Evolutionary conservation across 1,140 invertebrate genomes (phyloP).

Genomic region (Hesperophylax magnus): DNA sequence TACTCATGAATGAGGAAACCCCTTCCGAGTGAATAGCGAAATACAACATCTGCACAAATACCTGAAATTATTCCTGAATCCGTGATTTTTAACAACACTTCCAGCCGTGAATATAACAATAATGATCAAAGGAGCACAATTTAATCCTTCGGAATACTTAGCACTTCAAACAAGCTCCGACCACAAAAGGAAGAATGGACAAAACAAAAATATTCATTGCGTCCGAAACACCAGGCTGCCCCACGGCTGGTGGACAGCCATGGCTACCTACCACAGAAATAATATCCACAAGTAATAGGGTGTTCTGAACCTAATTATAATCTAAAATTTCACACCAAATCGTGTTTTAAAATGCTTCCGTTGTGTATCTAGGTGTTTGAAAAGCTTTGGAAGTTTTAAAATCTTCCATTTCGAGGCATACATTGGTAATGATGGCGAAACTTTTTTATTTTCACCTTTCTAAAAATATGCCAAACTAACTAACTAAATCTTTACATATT

Average conservation of each 20-base stretch:
- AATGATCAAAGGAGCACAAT: constrained; percentile 33
- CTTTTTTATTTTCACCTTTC: too few species aligned
- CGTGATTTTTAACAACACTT: constrained; percentile 32
- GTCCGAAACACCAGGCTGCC: not conserved
- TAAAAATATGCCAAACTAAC: too few species aligned
- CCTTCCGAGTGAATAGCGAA: not conserved
- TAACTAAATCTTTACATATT: too few species aligned
- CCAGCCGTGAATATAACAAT: constrained; percentile 32
- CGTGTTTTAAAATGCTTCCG: too few species aligned
- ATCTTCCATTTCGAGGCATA: too few species aligned
- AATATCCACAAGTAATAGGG: not conserved
- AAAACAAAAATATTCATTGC: constrained; percentile 45
- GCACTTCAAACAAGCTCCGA: constrained; percentile 44
- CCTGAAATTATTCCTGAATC: not conserved
- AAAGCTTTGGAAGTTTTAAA: too few species aligned
- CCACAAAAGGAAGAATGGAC: constrained; percentile 39
- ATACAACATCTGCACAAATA: constrained; percentile 30
- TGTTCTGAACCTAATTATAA: not conserved
- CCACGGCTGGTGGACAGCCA: not conserved
- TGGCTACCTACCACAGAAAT: constrained; percentile 26
- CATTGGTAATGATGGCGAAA: too few species aligned
- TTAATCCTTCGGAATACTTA: constrained; percentile 35
- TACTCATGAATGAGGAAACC: constrained; percentile 14
- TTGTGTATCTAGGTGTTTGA: too few species aligned
- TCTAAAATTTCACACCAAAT: not conserved